phyloP scores from a whole-genome alignment of 1,140 invertebrate species.

The Alviniconcha marisindica region DNA sequence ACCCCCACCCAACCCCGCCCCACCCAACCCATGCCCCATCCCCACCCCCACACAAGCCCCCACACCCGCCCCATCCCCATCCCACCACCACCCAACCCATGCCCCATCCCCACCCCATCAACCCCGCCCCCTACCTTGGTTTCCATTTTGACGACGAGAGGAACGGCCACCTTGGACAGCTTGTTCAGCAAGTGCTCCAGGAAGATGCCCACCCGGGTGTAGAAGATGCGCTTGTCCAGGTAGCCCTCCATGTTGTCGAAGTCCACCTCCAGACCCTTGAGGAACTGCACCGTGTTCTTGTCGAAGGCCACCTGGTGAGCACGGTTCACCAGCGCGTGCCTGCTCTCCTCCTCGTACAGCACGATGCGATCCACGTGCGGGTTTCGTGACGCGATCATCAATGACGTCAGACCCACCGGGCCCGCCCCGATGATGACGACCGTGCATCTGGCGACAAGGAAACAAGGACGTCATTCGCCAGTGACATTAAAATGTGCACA shows the following conservation, averaged over 20 bases:
- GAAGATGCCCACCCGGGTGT: constrained; percentile 70
- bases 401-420: constrained; percentile 60
- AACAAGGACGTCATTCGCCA: too few relatives aligned
- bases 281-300: constrained; percentile 54
- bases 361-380: constrained; percentile 54
- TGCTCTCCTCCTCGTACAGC: constrained; percentile 60
- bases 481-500: too few relatives aligned
- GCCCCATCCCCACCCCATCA: neutral
- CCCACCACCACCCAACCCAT: neutral
- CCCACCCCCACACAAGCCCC: neutral
- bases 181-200: constrained; percentile 66
- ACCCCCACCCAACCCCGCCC: neutral
- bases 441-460: constrained; percentile 44
- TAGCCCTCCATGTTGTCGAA: constrained; percentile 72
- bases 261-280: constrained; percentile 63
- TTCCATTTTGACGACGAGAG: constrained; percentile 54
- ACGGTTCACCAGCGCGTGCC: constrained; percentile 54
- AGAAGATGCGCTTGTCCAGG: constrained; percentile 64
- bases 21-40: neutral
- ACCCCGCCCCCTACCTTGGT: constrained; percentile 63
- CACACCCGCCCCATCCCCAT: neutral
- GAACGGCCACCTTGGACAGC: constrained; percentile 45
- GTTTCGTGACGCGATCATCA: constrained; percentile 54
- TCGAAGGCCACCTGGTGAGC: constrained; percentile 67
- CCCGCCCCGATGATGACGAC: constrained; percentile 65